Percentiles rank a stretch among this genome's conserved stretches.
phyloP scores from a whole-genome alignment of 2,797 vertebrate genomes.

The Xenopus petersii region DNA sequence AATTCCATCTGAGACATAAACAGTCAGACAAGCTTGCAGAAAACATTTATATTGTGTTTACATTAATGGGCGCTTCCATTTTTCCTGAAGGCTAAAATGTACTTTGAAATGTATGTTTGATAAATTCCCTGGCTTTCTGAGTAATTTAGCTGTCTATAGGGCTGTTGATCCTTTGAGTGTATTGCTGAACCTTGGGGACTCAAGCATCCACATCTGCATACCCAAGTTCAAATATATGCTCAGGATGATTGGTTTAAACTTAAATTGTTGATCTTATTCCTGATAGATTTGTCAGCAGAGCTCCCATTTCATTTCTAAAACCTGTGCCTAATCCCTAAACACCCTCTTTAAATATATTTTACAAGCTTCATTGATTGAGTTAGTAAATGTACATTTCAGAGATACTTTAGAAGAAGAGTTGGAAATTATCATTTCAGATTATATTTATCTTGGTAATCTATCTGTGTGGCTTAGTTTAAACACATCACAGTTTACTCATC shows the following conservation, averaged over 20 bases:
- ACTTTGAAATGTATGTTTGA: conserved; percentile 85
- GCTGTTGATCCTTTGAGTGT: conserved; percentile 81
- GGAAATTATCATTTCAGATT: conserved; percentile 59
- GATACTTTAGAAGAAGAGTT: conserved; percentile 55
- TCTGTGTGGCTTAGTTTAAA: conserved; percentile 29
- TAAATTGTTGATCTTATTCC: conserved; percentile 88
- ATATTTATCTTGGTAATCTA: conserved; percentile 57
- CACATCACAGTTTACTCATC: conserved; percentile 35
- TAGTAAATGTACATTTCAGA: conserved; percentile 60
- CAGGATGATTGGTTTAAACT: conserved; percentile 86
- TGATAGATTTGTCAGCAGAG: conserved; percentile 83
- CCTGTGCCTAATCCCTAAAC: conserved; percentile 78
- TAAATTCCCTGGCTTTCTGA: conserved; percentile 81
- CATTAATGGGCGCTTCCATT: conserved; percentile 72
- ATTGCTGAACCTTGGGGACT: conserved; percentile 76
- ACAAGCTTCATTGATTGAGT: conserved; percentile 73
- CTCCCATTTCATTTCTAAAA: conserved; percentile 77
- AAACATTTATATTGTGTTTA: conserved; percentile 76
- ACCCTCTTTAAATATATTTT: conserved; percentile 74
- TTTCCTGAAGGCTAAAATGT: conserved; percentile 78
- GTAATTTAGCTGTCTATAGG: conserved; percentile 84
- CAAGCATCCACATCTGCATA: conserved; percentile 77
- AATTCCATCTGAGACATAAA: conserved; percentile 72
- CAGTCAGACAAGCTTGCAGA: conserved; percentile 67
- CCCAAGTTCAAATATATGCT: conserved; percentile 91